A percentile compares a stretch with the other conserved stretches of the same genome.
Evolutionary conservation across 2,888 invertebrate genomes (phyloP).

Genomic region (Myopa tessellatipennis): DNA sequence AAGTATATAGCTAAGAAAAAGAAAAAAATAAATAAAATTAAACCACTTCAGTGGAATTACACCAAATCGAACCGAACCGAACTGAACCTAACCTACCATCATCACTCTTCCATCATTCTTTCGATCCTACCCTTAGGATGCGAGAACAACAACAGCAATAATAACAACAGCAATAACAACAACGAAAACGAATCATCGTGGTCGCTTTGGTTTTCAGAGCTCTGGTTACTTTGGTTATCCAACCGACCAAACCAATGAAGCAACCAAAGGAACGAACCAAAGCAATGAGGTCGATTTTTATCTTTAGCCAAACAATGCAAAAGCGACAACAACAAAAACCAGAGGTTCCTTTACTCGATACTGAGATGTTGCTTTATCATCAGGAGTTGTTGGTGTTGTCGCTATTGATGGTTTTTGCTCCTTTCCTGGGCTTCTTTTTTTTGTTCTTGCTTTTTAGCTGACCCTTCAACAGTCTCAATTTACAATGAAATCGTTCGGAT

Average conservation of each 20-base stretch:
- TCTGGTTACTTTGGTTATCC: slow-evolving; percentile 33
- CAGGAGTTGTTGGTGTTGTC: background rate
- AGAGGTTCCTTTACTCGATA: background rate
- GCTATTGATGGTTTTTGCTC: background rate
- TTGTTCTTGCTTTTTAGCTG: slow-evolving; percentile 3
- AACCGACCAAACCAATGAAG: slow-evolving; percentile 11
- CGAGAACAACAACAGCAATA: background rate
- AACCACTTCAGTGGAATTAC: background rate
- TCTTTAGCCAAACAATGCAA: slow-evolving; percentile 15
- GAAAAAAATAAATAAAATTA: background rate
- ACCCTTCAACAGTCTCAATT: slow-evolving; percentile 29
- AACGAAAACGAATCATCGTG: background rate
- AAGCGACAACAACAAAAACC: background rate
- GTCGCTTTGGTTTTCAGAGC: slow-evolving; percentile 15
- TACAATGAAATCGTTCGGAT: slow-evolving; percentile 31
- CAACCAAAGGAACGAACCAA: slow-evolving; percentile 26
- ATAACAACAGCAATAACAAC: slow-evolving; percentile 2
- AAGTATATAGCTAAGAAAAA: background rate
- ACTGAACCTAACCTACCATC: too few species aligned
- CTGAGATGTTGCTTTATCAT: background rate
- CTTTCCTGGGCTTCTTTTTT: background rate
- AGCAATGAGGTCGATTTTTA: slow-evolving; percentile 37
- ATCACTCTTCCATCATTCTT: background rate
- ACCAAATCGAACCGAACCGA: background rate
- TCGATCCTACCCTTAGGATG: slow-evolving; percentile 2